Evolutionary conservation across 2,888 invertebrate genomes (phyloP).

Genomic region (Hypercompe scribonia): DNA sequence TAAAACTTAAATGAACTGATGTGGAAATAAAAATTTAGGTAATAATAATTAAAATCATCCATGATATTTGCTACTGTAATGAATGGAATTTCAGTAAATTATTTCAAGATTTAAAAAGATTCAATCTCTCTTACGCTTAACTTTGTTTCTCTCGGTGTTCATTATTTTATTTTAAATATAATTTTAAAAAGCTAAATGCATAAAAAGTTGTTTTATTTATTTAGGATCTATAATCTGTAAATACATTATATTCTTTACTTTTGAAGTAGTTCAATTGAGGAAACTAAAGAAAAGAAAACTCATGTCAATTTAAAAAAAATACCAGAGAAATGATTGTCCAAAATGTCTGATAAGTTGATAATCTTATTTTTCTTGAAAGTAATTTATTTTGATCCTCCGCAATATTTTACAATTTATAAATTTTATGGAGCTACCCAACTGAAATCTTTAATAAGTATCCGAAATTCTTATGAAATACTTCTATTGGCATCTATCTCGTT

Average conservation of each 20-base stretch:
- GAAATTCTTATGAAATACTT: slow-evolving; percentile 6
- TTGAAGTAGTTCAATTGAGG: too few relatives aligned
- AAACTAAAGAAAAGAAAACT: too few relatives aligned
- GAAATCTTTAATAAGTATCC: slow-evolving; percentile 4
- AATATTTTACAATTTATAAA: background rate
- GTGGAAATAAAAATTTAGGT: too few relatives aligned
- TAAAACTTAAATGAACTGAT: too few relatives aligned
- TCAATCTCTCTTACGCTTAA: too few relatives aligned
- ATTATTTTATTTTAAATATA: too few relatives aligned
- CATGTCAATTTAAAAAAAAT: background rate
- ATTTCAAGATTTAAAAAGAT: too few relatives aligned
- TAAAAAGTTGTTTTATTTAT: too few relatives aligned
- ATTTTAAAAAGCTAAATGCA: too few relatives aligned
- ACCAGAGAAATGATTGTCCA: background rate
- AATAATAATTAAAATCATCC: slow-evolving; percentile 34
- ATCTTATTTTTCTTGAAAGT: background rate
- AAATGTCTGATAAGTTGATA: background rate
- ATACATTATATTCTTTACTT: too few relatives aligned
- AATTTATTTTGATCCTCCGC: background rate
- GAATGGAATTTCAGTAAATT: background rate
- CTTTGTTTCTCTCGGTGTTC: too few relatives aligned
- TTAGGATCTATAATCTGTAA: too few relatives aligned
- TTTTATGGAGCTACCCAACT: background rate
- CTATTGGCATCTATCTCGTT: slow-evolving; percentile 4
- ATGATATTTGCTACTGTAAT: slow-evolving; percentile 24